Base-by-base conservation (phyloP, 2,888 invertebrate genomes). In the Apodemia duryi region DNA sequence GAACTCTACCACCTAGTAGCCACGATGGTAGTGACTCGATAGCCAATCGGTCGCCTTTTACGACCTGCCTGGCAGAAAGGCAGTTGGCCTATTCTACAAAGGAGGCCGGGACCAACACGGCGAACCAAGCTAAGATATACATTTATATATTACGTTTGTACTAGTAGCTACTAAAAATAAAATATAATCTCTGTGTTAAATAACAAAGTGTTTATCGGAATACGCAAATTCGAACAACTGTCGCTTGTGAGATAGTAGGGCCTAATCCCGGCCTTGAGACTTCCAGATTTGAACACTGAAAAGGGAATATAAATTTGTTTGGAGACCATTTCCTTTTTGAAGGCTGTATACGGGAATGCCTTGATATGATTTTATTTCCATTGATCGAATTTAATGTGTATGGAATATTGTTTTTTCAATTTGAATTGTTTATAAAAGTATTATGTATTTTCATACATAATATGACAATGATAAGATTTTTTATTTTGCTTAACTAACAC, bases 271-370 rank as follows among this genome's bases (percentile, higher is more conserved):
- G 57, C 63, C 52, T 57, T 35, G 21, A 57, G 7, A 29, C 35
- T 46, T 13, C 10, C 13, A 61, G 61, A 61, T 21, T 61, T n/a
- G 6, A 32, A 38, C 13, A 46, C 46, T n/a, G 46, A 46, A 43
- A 11, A 11, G 43, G 63, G 66, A 65, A 73, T 71, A 69, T 68
- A 77, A 81, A 77, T 76, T 71, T 72, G 72, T 64, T 66, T 65
- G 66, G 78, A 76, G 75, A 75, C 68, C 69, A 46, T 46, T 69
- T 65, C 57, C 64, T 65, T 60, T 69, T 70, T 57, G 65, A 67
- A 69, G 72, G 72, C 67, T 69, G 67, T 73, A 71, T 2, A 9
- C 10, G 43, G 72, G 70, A 71, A 73, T 69, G 67, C 65, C 70
- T 64, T 52, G 63, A 46, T 46, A 46, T 4, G 13, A 46, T 46